Conservation (phyloP, 1,140 invertebrate genomes). For the Bombus waltoni region DNA sequence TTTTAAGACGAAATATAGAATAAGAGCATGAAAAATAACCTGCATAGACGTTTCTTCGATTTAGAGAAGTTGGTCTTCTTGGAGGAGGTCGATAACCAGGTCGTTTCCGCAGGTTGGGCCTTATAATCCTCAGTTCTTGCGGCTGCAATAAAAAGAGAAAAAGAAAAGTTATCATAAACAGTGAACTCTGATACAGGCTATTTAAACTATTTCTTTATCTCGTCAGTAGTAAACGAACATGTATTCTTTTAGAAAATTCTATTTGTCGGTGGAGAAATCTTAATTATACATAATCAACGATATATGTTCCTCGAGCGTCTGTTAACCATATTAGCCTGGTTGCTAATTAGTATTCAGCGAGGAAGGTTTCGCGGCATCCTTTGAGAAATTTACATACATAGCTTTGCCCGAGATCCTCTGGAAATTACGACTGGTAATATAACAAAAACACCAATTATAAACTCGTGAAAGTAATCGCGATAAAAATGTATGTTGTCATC, state of each 20-base stretch:
- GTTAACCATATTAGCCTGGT: slow-evolving; percentile 1
- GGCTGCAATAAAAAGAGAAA: slow-evolving; percentile 65
- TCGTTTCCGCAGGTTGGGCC: slow-evolving; percentile 65
- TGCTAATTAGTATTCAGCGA: slow-evolving; percentile 58
- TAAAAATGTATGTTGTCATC: slow-evolving; percentile 15
- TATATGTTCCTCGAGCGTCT: background rate
- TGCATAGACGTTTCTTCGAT: slow-evolving; percentile 77
- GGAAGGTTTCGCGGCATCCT: slow-evolving; percentile 62
- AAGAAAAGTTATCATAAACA: background rate
- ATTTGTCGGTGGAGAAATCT: slow-evolving; percentile 15
- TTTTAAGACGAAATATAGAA: too few relatives aligned
- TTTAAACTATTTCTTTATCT: background rate
- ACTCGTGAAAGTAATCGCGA: slow-evolving; percentile 53
- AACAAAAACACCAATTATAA: slow-evolving; percentile 38
- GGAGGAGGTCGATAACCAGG: slow-evolving; percentile 65
- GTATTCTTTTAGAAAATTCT: background rate
- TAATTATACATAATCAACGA: slow-evolving; percentile 9
- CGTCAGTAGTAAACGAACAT: too few relatives aligned
- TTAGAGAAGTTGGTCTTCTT: slow-evolving; percentile 60
- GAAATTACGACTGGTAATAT: slow-evolving; percentile 31
- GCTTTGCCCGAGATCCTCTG: slow-evolving; percentile 6
- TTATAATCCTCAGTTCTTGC: slow-evolving; percentile 74
- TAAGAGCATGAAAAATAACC: slow-evolving; percentile 57
- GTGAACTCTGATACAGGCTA: background rate
- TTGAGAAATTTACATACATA: background rate